phyloP scores from a whole-genome alignment of 2,888 invertebrate genomes.

The Protonemura montana region DNA sequence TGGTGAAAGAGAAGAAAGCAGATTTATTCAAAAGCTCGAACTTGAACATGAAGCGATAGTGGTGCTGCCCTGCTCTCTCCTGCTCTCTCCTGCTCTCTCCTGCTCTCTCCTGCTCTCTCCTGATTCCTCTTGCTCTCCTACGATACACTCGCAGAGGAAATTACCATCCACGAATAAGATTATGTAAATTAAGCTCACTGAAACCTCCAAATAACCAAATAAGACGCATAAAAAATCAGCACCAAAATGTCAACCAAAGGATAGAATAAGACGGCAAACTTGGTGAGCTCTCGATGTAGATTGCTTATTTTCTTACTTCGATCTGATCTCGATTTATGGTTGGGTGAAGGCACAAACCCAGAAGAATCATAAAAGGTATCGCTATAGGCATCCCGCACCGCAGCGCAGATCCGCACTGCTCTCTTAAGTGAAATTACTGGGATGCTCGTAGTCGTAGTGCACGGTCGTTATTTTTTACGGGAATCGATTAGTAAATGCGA shows the following conservation, averaged over 20 bases:
- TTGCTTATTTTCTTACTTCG: constrained; percentile 3
- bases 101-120: neutral
- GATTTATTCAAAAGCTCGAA: constrained; percentile 40
- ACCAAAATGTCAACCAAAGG: constrained; percentile 31
- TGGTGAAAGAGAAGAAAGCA: neutral
- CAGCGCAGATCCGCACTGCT: neutral
- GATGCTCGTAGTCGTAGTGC: neutral
- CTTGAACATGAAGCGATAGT: constrained; percentile 28
- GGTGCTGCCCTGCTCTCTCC: constrained; percentile 5
- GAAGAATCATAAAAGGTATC: constrained; percentile 7
- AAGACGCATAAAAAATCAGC: constrained; percentile 39
- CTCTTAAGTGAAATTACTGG: constrained; percentile 8
- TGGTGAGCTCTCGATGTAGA: neutral
- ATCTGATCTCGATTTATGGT: constrained; percentile 7
- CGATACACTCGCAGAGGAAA: constrained; percentile 33
- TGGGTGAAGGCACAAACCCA: neutral
- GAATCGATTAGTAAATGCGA: neutral
- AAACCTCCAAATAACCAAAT: constrained; percentile 40
- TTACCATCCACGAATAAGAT: constrained; percentile 41
- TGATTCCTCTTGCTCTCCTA: no score
- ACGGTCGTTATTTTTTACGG: neutral
- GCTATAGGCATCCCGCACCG: neutral
- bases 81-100: constrained; percentile 3
- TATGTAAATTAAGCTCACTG: constrained; percentile 40
- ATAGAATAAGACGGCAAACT: neutral